Base-by-base conservation (phyloP, 2,888 invertebrate genomes). In the Venustoraphidia nigricollis region DNA sequence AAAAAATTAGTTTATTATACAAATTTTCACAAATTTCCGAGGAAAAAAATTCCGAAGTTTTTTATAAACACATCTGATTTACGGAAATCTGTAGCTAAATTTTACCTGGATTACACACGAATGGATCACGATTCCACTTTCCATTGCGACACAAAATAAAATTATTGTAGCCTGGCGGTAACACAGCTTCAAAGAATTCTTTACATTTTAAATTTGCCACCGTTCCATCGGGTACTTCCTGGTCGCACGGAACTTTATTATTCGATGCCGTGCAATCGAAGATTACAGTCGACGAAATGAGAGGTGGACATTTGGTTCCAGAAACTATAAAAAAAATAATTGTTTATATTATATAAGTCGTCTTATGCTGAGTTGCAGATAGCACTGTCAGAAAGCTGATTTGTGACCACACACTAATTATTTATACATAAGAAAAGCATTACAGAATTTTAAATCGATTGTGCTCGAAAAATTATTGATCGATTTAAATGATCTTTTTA, bases 31-130 rank as follows among this genome's bases (percentile, higher is more conserved):
- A 17, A 17, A 17, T 4, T 17, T 17, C 17, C 4, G 3, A 2
- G 17, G 17, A 4, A 4, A 4, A 4, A 17, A 17, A 17, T 17
- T 4, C 17, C 17, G 17, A 17, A 17, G 27, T 27, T 27, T 6
- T 27, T 27, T 17, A n/a, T 17, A 17, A 17, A 17, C 17, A 17
- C 17, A 4, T 17, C 17, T 17, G 3, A 17, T 17, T 17, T 27
- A 27, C 27, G 5, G 27, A 27, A 27, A 27, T 27, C 6, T 27
- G 27, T 27, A 27, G 6, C 6, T 27, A 27, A 27, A 6, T 36
- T 36, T 43, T 34, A 52, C 52, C 52, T 44, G 50, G 52, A 11
- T 17, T 13, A 40, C 52, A 52, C 39, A n/a, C 36, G 10, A 48
- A 41, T n/a, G 46, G 43, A 10, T 44, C 44, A 41, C 27, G 17